Percentiles rank a stretch among this genome's conserved stretches.
Conservation (phyloP, 2,113 vertebrate genomes). For the Pseudorhombus dupliciocellatus region DNA sequence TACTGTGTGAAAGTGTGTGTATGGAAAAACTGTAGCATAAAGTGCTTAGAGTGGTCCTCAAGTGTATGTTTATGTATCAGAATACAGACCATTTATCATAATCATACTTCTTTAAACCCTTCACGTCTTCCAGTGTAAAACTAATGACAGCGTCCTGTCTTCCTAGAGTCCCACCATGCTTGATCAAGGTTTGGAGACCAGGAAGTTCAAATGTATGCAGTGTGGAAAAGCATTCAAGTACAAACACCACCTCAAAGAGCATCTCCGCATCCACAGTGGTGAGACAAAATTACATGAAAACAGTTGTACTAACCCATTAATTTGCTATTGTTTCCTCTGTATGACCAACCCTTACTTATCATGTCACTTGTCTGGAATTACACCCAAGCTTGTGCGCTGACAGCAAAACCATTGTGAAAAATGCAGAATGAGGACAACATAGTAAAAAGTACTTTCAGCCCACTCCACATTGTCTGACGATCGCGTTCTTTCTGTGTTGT, state of each 20-base stretch:
- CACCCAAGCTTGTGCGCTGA: constrained; percentile 40
- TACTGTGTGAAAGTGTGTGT: not conserved
- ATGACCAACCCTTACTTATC: constrained; percentile 53
- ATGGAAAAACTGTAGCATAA: not conserved
- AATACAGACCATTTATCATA: not conserved
- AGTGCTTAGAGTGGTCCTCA: not conserved
- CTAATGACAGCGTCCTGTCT: constrained; percentile 14
- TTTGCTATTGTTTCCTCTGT: constrained; percentile 53
- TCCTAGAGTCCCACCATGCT: constrained; percentile 60
- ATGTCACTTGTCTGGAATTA: constrained; percentile 51
- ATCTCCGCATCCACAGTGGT: constrained; percentile 88
- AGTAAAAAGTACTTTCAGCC: constrained; percentile 25
- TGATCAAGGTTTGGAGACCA: constrained; percentile 77
- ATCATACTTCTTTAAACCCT: not conserved
- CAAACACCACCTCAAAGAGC: constrained; percentile 88
- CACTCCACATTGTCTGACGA: not conserved
- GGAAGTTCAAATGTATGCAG: constrained; percentile 86
- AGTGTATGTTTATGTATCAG: not conserved
- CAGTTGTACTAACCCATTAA: constrained; percentile 36
- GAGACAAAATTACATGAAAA: constrained; percentile 67
- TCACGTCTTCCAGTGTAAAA: not conserved
- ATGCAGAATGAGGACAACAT: constrained; percentile 15
- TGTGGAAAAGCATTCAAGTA: constrained; percentile 89
- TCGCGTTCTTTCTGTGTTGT: constrained; percentile 19
- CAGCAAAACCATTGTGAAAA: constrained; percentile 23